phyloP scores from a whole-genome alignment of 37 sponge, comb jelly and placozoan species.

The Haliclona indistincta region DNA sequence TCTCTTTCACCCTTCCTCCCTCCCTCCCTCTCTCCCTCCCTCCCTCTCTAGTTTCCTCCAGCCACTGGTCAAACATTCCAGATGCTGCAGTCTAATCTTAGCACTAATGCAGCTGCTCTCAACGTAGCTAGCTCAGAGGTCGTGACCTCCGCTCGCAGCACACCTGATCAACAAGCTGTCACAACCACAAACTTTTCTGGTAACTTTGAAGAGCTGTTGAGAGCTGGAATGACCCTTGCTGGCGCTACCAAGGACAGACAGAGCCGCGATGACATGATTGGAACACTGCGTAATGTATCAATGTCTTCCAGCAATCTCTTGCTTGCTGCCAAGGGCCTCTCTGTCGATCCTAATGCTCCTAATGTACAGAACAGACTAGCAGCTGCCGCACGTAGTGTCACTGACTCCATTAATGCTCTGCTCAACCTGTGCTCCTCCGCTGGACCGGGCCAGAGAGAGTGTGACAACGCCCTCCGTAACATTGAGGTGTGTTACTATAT shows the following conservation, averaged over 20 bases:
- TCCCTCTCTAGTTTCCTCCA: slow-evolving; percentile 55
- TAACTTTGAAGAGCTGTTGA: slow-evolving; percentile 73
- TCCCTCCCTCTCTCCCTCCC: not conserved
- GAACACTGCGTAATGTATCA: slow-evolving; percentile 72
- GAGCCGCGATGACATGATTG: slow-evolving; percentile 68
- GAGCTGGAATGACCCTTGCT: slow-evolving; percentile 76
- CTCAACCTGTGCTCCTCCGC: slow-evolving; percentile 88
- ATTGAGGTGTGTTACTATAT: slow-evolving; percentile 71
- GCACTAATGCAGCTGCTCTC: slow-evolving; percentile 83
- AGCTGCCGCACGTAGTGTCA: slow-evolving; percentile 85
- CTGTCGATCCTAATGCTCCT: slow-evolving; percentile 97
- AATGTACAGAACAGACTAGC: slow-evolving; percentile 93
- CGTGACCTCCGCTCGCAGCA: slow-evolving; percentile 79
- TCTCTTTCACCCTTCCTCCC: not conserved
- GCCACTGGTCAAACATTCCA: slow-evolving; percentile 69
- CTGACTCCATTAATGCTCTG: slow-evolving; percentile 96
- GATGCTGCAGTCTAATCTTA: slow-evolving; percentile 80
- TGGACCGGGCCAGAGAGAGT: slow-evolving; percentile 97
- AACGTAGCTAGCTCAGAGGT: slow-evolving; percentile 85
- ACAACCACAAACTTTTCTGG: slow-evolving; percentile 75
- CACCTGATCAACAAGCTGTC: slow-evolving; percentile 84
- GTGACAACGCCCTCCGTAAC: slow-evolving; percentile 96
- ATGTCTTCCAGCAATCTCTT: slow-evolving; percentile 85
- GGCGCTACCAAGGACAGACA: slow-evolving; percentile 81
- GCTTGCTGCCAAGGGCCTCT: slow-evolving; percentile 84